Conservation (phyloP, 2,113 vertebrate species). For the Tylochromis polylepis region DNA sequence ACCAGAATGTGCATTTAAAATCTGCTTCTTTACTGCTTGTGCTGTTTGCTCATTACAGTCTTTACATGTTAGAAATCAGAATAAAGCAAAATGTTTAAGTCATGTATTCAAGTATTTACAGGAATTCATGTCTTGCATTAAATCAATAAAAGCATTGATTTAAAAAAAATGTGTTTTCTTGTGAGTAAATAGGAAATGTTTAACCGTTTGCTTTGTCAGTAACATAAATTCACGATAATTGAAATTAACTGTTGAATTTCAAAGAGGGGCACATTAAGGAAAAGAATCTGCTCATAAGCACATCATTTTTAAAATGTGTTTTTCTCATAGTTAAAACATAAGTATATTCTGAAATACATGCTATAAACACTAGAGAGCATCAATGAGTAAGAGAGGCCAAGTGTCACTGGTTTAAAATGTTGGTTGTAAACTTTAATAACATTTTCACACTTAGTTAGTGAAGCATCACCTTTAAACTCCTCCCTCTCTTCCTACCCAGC, state of each 20-base stretch:
- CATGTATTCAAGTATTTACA: background rate
- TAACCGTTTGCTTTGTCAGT: background rate
- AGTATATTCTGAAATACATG: accelerated
- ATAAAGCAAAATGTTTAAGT: accelerated
- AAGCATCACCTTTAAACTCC: no score
- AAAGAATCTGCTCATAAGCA: no score
- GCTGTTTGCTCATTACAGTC: background rate
- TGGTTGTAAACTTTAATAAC: accelerated
- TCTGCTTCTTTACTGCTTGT: background rate
- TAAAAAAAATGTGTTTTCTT: background rate
- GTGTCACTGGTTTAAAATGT: accelerated
- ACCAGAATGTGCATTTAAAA: background rate
- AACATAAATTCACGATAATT: background rate
- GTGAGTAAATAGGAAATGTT: background rate
- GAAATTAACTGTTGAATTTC: background rate
- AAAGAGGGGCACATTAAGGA: background rate
- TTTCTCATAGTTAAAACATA: background rate
- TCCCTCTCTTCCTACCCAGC: no score
- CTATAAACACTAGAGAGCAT: background rate
- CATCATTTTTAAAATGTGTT: no score
- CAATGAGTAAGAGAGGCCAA: background rate
- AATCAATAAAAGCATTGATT: background rate
- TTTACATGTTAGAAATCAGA: background rate
- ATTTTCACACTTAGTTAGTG: no score
- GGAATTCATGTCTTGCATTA: background rate